These are phyloP conservation scores for Tamandua tetradactyla DNA, from an alignment of 2,797 vertebrate genomes.

Conservation along the genomic window DNA sequence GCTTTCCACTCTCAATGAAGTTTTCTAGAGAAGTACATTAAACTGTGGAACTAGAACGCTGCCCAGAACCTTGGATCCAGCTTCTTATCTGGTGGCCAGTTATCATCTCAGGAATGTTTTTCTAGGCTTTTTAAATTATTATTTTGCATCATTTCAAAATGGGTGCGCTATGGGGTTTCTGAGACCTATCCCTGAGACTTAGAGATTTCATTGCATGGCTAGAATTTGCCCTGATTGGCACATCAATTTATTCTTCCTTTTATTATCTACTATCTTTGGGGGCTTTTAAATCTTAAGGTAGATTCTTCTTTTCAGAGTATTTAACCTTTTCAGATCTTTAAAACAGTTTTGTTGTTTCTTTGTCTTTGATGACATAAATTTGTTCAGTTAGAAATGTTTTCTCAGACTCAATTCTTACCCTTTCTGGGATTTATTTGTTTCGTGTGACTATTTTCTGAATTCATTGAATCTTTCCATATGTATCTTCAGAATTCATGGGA, in stretches of 20 bases:
- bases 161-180: not conserved
- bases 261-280: not conserved
- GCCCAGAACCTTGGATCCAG: not conserved
- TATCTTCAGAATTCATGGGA: not conserved
- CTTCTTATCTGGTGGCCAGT: not conserved
- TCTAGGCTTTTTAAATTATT: not conserved
- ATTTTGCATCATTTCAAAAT: not conserved
- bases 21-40: not conserved
- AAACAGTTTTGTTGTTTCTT: not conserved
- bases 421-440: not conserved
- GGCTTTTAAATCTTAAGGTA: not conserved
- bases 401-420: not conserved
- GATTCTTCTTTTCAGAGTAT: not conserved
- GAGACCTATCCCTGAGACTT: not conserved
- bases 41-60: not conserved
- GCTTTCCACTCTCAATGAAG: not conserved
- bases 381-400: conserved; percentile 4
- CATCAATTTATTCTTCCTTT: not conserved
- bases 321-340: conserved; percentile 5
- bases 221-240: not conserved
- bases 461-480: not conserved
- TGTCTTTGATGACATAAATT: not conserved
- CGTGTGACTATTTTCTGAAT: not conserved
- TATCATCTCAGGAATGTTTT: not conserved
- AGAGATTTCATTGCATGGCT: not conserved